Conservation (phyloP, 2,113 vertebrate genomes). For the Toxotes jaculatrix region DNA sequence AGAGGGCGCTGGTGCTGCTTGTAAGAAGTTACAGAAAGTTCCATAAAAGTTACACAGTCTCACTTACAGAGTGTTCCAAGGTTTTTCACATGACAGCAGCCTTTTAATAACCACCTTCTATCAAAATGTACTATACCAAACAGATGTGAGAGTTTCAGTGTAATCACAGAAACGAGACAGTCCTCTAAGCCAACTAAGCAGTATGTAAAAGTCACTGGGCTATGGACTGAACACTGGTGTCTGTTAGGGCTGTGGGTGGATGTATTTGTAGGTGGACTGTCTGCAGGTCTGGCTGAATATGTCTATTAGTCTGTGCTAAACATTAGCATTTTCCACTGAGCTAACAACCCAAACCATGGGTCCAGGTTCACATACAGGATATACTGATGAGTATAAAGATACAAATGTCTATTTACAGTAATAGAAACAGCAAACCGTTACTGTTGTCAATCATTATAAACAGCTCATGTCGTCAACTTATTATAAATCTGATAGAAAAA, state of each 20-base stretch:
- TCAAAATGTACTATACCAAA: slow-evolving; percentile 15
- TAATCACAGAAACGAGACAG: neutral
- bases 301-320: slow-evolving; percentile 46
- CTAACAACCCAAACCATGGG: slow-evolving; percentile 41
- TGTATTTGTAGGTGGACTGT: neutral
- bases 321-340: slow-evolving; percentile 47
- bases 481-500: slow-evolving; percentile 58
- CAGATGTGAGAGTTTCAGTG: neutral
- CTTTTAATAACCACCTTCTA: slow-evolving; percentile 5
- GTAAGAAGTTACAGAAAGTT: neutral
- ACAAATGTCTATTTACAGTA: slow-evolving; percentile 71
- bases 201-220: neutral
- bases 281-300: slow-evolving; percentile 15
- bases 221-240: neutral
- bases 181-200: neutral
- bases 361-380: slow-evolving; percentile 29
- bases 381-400: slow-evolving; percentile 56
- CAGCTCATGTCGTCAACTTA: slow-evolving; percentile 24
- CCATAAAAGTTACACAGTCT: neutral
- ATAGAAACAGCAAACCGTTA: slow-evolving; percentile 54
- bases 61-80: neutral
- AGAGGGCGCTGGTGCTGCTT: neutral
- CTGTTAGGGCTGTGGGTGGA: neutral
- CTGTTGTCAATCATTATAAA: slow-evolving; percentile 41
- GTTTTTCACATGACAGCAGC: slow-evolving; percentile 10